Base-by-base conservation (phyloP, 2,113 vertebrate genomes). In the Mormyrus iriodes region DNA sequence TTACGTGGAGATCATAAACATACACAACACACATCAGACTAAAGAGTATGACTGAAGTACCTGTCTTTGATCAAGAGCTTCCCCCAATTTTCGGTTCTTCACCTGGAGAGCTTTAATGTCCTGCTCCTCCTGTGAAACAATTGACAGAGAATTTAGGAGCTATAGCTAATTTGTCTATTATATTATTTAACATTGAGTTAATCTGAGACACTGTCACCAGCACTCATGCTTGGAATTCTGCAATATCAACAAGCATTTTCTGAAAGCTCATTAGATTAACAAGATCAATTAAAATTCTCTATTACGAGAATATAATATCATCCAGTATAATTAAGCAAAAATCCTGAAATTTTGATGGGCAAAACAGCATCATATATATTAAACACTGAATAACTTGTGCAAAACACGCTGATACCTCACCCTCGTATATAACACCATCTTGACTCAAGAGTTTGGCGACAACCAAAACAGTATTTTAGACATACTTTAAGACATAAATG, bases 11-110 rank as follows among this genome's bases (percentile, higher is more conserved):
- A 31, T 58, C 21, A 2, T 8, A 58, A 58, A 58, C n/a, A 24
- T 61, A 61, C 55, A n/a, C 55, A 61, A 61, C 55, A 61, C 55
- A 61, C 21, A n/a, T n/a, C 3, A 61, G n/a, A 61, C 21, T n/a
- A n/a, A 61, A 61, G 21, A 61, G 42, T 17, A 58, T 85, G 52
- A 3, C 9, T 13, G 6, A 84, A 7, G n/a, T 86, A 95, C 96
- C 95, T 96, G 95, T 96, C 98, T 95, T 89, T 98, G 98, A 92
- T 99, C 98, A 0, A 99, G 94, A 92, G 98, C 95, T 92, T 99
- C 98, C 0, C 97, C 98, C 2, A 99, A 92, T 89, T 99, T 99
- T 85, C 98, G 94, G 91, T 99, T 99, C 94, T 99, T 99, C 21
- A 96, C 92, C 93, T 98, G 97, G 10, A 99, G 95, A n/a, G 98